These are phyloP conservation scores for Mimachlamys varia DNA, from an alignment of 2,888 invertebrate genomes.

Conservation along the genomic window DNA sequence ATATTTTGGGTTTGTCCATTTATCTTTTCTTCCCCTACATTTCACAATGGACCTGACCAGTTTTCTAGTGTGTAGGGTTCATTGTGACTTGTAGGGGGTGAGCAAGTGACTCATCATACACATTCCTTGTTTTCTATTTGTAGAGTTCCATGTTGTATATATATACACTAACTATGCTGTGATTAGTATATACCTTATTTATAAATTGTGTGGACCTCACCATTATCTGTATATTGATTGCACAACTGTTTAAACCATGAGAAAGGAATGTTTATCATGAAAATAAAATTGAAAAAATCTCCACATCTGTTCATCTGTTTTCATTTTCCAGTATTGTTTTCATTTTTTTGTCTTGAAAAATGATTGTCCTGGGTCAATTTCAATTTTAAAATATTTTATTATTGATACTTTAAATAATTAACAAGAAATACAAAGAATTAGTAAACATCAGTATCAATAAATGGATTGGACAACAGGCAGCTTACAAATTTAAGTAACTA, in stretches of 20 bases:
- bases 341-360: background rate
- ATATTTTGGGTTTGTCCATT: background rate
- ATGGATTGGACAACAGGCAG: too few relatives aligned
- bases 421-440: too few relatives aligned
- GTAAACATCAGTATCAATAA: too few relatives aligned
- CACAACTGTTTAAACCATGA: background rate
- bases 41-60: background rate
- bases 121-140: slow-evolving; percentile 16
- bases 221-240: slow-evolving; percentile 23
- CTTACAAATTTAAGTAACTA: too few relatives aligned
- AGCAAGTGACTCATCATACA: background rate
- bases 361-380: too few relatives aligned
- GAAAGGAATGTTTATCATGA: background rate
- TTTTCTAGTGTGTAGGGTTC: background rate
- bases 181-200: background rate
- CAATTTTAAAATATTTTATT: too few relatives aligned
- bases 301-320: background rate
- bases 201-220: background rate
- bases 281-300: slow-evolving; percentile 23
- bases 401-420: too few relatives aligned
- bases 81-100: background rate
- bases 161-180: slow-evolving; percentile 21
- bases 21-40: background rate
- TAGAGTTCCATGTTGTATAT: background rate
- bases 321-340: background rate